Percentiles rank a stretch among this genome's conserved stretches.
Evolutionary conservation across 1,140 invertebrate genomes (phyloP).

Genomic region (Bombus waltoni): DNA sequence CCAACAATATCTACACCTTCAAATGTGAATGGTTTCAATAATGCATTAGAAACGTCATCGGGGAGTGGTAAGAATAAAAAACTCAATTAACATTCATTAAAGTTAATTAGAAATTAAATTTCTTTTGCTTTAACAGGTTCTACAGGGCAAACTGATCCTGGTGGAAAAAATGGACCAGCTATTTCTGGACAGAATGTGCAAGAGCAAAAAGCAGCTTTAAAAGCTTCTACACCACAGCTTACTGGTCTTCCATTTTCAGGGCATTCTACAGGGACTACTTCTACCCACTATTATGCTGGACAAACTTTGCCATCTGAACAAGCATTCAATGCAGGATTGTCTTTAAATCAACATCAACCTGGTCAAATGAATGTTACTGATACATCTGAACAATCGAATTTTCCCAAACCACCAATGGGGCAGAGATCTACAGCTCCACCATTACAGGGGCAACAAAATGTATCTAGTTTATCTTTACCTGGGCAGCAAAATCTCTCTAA

Average conservation of each 20-base stretch:
- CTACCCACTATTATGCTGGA: slow-evolving; percentile 67
- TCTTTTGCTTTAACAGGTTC: slow-evolving; percentile 54
- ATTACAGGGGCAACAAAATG: slow-evolving; percentile 57
- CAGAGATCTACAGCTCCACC: slow-evolving; percentile 44
- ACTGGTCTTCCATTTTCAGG: slow-evolving; percentile 65
- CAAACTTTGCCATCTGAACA: slow-evolving; percentile 66
- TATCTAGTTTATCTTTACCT: slow-evolving; percentile 45
- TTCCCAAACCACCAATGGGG: slow-evolving; percentile 58
- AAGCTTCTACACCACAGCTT: slow-evolving; percentile 58
- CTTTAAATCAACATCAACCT: slow-evolving; percentile 57
- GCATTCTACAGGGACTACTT: slow-evolving; percentile 59
- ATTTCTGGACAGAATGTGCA: slow-evolving; percentile 49
- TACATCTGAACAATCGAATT: slow-evolving; percentile 64
- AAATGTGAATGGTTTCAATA: slow-evolving; percentile 69
- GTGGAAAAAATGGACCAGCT: slow-evolving; percentile 59
- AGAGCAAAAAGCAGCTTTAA: slow-evolving; percentile 56
- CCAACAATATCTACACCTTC: slow-evolving; percentile 50
- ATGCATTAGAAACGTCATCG: slow-evolving; percentile 55
- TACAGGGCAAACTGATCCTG: slow-evolving; percentile 68
- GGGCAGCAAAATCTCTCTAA: slow-evolving; percentile 52
- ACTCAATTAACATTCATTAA: background rate
- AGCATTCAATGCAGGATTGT: slow-evolving; percentile 64
- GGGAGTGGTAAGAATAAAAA: slow-evolving; percentile 46
- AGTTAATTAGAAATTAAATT: background rate
- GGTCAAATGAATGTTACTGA: slow-evolving; percentile 60